Base-by-base conservation (phyloP, 2,888 invertebrate species). In the Dorcus parallelipipedus region DNA sequence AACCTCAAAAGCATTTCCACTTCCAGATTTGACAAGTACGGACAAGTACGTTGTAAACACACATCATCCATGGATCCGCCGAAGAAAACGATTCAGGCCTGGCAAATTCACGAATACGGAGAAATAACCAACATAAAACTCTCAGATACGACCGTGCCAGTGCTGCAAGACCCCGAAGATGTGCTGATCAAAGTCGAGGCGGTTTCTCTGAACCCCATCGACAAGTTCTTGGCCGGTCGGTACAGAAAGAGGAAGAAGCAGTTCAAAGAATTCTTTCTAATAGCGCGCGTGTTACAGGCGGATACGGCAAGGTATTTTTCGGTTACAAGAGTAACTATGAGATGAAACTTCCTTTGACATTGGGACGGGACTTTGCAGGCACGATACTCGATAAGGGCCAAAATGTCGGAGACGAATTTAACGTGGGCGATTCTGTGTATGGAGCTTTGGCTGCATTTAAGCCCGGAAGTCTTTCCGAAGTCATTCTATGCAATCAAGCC, bases 301-400 rank as follows among this genome's bases (percentile, higher is more conserved):
- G 95, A 1, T 95, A 95, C 81, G 95, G 95, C 0, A 79, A 87
- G 53, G 84, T 83, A n/a, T 71, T 89, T 9, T 77, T 95, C 38
- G 88, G 90, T 75, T 70, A 82, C 0, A 70, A 87, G 71, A 81
- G 88, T 66, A 78, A 76, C 38, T 76, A 76, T 48, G 79, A 80
- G 62, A 80, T 86, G 51, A 93, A 92, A 76, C 90, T 97, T 75
- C 97, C 97, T 4, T 78, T 97, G 64, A 92, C 87, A 42, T 78
- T 91, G 57, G 97, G 98, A 0, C 84, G 97, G 68, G 98, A 98
- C 80, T 97, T 96, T 81, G 84, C 88, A 65, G 98, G 97, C n/a
- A 82, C 82, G 48, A 83, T 97, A 66, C 82, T 86, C 51, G 84
- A 86, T 54, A 87, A 88, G 73, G 94, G 95, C 38, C 82, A 85